phyloP scores from a whole-genome alignment of 2,888 invertebrate genomes.

The Zygothrica quintamaculata region DNA sequence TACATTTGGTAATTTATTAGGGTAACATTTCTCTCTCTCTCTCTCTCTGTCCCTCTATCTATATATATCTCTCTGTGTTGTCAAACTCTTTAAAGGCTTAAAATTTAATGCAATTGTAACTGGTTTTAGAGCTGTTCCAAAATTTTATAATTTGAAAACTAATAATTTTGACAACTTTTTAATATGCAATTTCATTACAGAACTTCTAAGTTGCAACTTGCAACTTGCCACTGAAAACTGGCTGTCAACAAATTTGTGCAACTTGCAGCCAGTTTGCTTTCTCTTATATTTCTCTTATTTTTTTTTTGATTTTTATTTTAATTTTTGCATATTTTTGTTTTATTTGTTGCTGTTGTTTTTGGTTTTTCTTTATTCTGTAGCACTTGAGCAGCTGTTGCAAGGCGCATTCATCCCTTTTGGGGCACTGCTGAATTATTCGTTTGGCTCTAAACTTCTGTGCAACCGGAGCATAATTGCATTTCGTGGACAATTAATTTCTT shows the following conservation, averaged over 20 bases:
- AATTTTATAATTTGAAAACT: constrained; percentile 43
- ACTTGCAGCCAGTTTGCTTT: constrained; percentile 11
- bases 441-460: constrained; percentile 47
- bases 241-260: constrained; percentile 27
- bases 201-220: constrained; percentile 16
- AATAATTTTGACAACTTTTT: constrained; percentile 72
- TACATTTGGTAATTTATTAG: constrained; percentile 72
- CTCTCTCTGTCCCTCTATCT: too few species aligned
- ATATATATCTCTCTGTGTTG: too few species aligned
- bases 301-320: too few species aligned
- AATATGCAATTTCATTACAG: constrained; percentile 64
- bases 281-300: too few species aligned
- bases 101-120: neutral
- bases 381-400: constrained; percentile 34
- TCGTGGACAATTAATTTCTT: constrained; percentile 85
- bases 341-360: too few species aligned
- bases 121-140: constrained; percentile 14
- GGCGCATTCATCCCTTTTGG: constrained; percentile 16
- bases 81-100: constrained; percentile 28
- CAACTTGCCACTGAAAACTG: constrained; percentile 18
- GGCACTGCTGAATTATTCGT: constrained; percentile 37
- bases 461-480: constrained; percentile 84
- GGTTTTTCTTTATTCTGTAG: too few species aligned
- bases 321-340: too few species aligned
- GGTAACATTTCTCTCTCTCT: constrained; percentile 25